These are phyloP conservation scores for Scartelaos histophorus DNA, from an alignment of 2,113 vertebrate genomes.

Conservation along the genomic window DNA sequence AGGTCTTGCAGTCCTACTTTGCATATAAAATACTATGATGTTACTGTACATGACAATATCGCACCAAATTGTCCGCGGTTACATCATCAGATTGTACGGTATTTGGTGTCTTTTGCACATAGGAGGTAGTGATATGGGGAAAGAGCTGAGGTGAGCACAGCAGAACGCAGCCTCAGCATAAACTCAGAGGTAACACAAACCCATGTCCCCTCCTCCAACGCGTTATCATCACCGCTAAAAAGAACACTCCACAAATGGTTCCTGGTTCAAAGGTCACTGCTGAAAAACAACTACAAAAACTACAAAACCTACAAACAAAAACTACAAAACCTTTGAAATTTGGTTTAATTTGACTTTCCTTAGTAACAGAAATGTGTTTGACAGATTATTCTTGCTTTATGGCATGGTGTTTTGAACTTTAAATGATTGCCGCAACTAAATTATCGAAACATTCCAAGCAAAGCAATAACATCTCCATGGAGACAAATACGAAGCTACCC, in stretches of 20 bases:
- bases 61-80: not conserved
- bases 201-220: not conserved
- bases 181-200: constrained; percentile 7
- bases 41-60: no score
- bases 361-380: no score
- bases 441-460: no score
- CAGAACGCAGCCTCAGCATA: constrained; percentile 9
- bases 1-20: no score
- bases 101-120: not conserved
- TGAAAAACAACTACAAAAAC: not conserved
- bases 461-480: no score
- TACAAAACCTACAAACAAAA: no score
- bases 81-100: not conserved
- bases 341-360: not conserved
- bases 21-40: no score
- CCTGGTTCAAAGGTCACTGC: not conserved
- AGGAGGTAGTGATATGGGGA: not conserved
- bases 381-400: no score
- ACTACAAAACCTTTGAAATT: not conserved
- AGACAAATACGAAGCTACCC: no score
- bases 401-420: no score
- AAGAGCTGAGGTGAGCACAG: constrained; percentile 7
- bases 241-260: not conserved
- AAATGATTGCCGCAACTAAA: no score
- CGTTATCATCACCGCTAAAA: not conserved